These are phyloP conservation scores for Tanytarsus gracilentus DNA, from an alignment of 2,888 invertebrate genomes.

Conservation along the genomic window DNA sequence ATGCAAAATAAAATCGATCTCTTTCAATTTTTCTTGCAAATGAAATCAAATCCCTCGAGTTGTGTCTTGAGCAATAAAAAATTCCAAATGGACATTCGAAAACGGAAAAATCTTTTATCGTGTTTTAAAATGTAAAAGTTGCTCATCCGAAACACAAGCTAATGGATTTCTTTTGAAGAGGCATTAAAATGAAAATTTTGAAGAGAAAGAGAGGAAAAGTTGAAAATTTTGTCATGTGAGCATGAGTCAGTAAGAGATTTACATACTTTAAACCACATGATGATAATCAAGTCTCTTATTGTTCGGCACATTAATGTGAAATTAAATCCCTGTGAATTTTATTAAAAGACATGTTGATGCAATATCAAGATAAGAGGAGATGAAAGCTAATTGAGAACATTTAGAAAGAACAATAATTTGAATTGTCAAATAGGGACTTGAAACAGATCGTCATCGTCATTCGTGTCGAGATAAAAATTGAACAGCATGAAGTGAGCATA, in stretches of 20 bases:
- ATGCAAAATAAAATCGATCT: conserved; percentile 14
- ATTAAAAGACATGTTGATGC: conserved; percentile 13
- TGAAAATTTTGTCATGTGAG: neutral
- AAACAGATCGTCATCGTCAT: conserved; percentile 6
- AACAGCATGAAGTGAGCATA: neutral
- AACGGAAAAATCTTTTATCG: neutral
- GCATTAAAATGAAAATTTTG: neutral
- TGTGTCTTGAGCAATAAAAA: neutral
- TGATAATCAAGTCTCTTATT: conserved; percentile 15
- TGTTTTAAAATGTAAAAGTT: conserved; percentile 4
- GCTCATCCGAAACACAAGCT: conserved; percentile 12
- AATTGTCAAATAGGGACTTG: conserved; percentile 11
- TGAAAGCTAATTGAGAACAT: conserved; percentile 18
- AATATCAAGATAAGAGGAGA: neutral
- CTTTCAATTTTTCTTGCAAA: conserved; percentile 9
- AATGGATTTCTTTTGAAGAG: conserved; percentile 2
- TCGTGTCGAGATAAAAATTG: neutral
- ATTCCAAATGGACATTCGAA: conserved; percentile 9
- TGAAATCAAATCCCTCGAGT: conserved; percentile 6
- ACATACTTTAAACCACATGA: conserved; percentile 11
- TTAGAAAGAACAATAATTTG: conserved; percentile 9
- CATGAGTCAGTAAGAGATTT: conserved; percentile 7
- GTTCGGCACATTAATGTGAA: neutral
- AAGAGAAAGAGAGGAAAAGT: neutral
- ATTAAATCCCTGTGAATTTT: neutral